phyloP scores from a whole-genome alignment of 1,140 invertebrate species.

The Orussus abietinus region DNA sequence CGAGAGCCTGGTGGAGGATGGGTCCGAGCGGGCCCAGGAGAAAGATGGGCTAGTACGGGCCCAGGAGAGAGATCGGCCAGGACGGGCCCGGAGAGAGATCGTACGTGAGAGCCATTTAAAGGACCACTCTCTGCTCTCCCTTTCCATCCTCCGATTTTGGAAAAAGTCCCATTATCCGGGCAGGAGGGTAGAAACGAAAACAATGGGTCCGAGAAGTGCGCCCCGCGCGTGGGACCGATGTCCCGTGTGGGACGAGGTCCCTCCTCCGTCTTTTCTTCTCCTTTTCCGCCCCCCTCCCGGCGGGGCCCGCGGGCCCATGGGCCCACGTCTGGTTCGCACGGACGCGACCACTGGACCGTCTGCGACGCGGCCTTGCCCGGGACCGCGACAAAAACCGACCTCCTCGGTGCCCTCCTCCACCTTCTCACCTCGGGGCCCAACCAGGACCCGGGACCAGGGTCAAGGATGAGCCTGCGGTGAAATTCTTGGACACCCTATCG shows the following conservation, averaged over 20 bases:
- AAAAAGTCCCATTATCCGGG: neutral
- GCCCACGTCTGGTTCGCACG: too few species aligned
- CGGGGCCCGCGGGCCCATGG: too few species aligned
- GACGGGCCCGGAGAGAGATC: too few species aligned
- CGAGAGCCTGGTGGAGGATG: slow-evolving; percentile 39
- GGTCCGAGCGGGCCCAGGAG: too few species aligned
- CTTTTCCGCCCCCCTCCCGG: slow-evolving; percentile 22
- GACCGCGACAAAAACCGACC: slow-evolving; percentile 15
- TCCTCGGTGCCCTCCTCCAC: slow-evolving; percentile 15
- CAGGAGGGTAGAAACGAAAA: slow-evolving; percentile 1
- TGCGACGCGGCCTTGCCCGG: slow-evolving; percentile 17
- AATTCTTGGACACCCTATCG: too few species aligned
- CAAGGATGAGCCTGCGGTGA: too few species aligned
- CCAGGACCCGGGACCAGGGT: too few species aligned
- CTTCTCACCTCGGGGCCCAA: slow-evolving; percentile 2
- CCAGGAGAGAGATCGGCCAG: too few species aligned
- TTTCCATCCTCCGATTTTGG: neutral
- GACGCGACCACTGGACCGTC: slow-evolving; percentile 15
- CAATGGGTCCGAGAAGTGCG: slow-evolving; percentile 8
- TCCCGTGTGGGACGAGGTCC: too few species aligned
- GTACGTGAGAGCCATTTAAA: too few species aligned
- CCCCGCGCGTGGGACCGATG: too few species aligned
- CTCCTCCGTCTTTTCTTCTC: slow-evolving; percentile 16
- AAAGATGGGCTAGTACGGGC: too few species aligned
- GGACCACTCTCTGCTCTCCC: slow-evolving; percentile 14